Conservation (phyloP, 92 coral and sea anemone species). For the Phymanthus crucifer region DNA sequence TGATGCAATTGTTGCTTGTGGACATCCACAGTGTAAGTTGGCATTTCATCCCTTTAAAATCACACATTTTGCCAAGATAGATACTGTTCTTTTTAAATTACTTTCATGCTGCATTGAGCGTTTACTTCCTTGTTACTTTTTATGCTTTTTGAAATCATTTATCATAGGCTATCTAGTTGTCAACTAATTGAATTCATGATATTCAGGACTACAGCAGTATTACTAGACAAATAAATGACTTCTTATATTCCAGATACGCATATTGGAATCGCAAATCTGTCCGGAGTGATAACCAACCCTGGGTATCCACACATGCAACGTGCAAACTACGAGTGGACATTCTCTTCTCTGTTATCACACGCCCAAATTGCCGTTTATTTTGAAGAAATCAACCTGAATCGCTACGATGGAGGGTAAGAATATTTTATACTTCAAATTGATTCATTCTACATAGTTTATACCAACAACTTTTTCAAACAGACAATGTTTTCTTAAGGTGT, state of each 20-base stretch:
- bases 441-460: too few species aligned
- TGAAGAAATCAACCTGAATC: not conserved
- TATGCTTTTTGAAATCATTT: too few species aligned
- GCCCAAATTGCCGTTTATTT: not conserved
- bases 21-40: not conserved
- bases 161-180: too few species aligned
- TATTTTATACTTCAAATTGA: not conserved
- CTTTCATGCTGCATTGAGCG: too few species aligned
- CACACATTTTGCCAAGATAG: not conserved
- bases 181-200: too few species aligned
- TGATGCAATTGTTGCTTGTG: slow-evolving; percentile 1
- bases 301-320: slow-evolving; percentile 10
- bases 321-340: slow-evolving; percentile 15
- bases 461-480: too few species aligned
- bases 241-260: not conserved
- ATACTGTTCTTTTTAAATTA: too few species aligned
- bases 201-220: too few species aligned
- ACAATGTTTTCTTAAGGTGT: too few species aligned
- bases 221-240: too few species aligned
- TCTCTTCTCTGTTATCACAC: not conserved
- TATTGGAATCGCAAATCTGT: not conserved
- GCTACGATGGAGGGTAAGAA: not conserved
- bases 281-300: slow-evolving; percentile 20
- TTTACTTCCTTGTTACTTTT: too few species aligned
- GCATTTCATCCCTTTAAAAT: not conserved